Evolutionary conservation across 2,888 invertebrate species (phyloP), one percentile per base, ranked within the genome.

Genomic region (Alsophila aescularia): DNA sequence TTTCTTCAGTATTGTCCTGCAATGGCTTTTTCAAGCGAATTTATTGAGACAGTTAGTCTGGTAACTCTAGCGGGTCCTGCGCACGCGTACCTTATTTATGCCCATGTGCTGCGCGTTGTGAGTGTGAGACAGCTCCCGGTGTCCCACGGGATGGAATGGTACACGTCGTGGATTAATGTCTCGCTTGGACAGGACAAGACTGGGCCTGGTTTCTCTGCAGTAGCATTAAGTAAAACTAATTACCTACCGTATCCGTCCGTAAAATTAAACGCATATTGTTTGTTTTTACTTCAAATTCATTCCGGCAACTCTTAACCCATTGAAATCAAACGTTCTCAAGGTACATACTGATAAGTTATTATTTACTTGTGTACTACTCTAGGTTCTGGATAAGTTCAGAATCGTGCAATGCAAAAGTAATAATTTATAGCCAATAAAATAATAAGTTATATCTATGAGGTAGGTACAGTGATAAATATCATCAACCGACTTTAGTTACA

Each of bases 41-140:
- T 45, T 45, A 48, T 37, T n/a, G 35, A 40, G 44, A 40, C 40
- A 34, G 43, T 18, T 5, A 24, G 24, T 5, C 24, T 24, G 24
- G 14, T 35, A 50, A 52, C 42, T 35, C 29, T 39, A 48, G 60
- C 52, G 18, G 21, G 24, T 40, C 48, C 49, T 58, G 62, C 62
- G 52, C 61, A 60, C 56, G 58, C 60, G 58, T 56, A 54, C 29
- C 48, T 60, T 58, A 62, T 64, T 52, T 58, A 62, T 57, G 39
- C 52, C 42, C 47, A 44, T 52, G 43, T 49, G 43, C 45, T 12
- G 37, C 37, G 9, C 21, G 42, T 14, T 32, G 51, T 52, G 39
- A 36, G 32, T 41, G 32, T 15, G 29, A 15, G 15, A 21, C 21
- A 24, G 35, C 24, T 40, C 32, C 27, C 35, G 21, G 52, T 44